These are phyloP conservation scores for Thalassaphorura encarpata DNA, from an alignment of 1,140 invertebrate species.

Conservation along the genomic window DNA sequence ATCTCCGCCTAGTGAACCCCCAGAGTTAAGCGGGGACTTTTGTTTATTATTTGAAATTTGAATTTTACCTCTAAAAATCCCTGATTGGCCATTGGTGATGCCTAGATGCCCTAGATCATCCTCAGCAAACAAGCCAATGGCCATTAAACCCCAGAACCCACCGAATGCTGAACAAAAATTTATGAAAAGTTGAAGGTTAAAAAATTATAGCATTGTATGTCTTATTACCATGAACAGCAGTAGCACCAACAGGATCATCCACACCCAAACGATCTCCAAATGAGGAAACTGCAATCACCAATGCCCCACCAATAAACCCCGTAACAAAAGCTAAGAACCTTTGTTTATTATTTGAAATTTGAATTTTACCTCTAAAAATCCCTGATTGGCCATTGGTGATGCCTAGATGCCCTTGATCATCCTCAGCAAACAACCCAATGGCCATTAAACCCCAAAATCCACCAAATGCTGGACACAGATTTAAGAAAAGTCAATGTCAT, in stretches of 20 bases:
- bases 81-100: conserved; percentile 63
- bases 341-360: neutral
- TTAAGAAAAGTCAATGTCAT: neutral
- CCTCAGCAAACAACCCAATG: conserved; percentile 77
- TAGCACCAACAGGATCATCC: conserved; percentile 85
- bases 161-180: conserved; percentile 37
- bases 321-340: neutral
- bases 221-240: conserved; percentile 73
- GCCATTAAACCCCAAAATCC: conserved; percentile 65
- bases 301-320: conserved; percentile 60
- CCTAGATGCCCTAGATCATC: conserved; percentile 64
- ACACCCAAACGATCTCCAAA: conserved; percentile 63
- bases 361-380: conserved; percentile 59
- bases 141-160: conserved; percentile 62
- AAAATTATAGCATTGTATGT: neutral
- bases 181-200: neutral
- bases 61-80: conserved; percentile 69
- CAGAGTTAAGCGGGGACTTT: too few species aligned
- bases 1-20: conserved; percentile 37
- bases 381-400: conserved; percentile 67
- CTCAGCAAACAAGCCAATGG: conserved; percentile 80
- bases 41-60: too few species aligned
- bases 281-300: conserved; percentile 58
- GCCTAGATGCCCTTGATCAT: conserved; percentile 62
- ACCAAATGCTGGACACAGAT: conserved; percentile 36